phyloP scores from a whole-genome alignment of 2,797 vertebrate genomes.

The Myotis vivesi region DNA sequence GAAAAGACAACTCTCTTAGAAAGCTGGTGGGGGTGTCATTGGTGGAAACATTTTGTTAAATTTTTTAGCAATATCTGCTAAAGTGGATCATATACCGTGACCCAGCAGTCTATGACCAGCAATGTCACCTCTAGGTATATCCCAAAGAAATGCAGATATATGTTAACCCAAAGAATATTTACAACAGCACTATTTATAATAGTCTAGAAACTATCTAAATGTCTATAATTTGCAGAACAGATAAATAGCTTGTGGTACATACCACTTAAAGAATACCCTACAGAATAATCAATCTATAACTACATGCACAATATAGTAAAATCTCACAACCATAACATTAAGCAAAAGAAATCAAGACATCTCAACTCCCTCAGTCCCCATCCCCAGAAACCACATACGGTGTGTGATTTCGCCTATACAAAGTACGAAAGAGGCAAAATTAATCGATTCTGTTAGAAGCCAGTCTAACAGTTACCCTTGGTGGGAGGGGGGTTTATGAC shows the following conservation, averaged over 20 bases:
- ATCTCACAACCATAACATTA: background rate
- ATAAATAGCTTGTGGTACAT: background rate
- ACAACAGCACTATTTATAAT: background rate
- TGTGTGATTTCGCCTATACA: background rate
- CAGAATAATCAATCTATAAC: background rate
- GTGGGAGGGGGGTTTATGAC: background rate
- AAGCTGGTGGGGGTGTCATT: background rate
- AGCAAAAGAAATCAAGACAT: slow-evolving; percentile 9
- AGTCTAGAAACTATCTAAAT: slow-evolving; percentile 4
- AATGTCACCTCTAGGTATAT: background rate
- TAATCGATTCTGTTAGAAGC: background rate
- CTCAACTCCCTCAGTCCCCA: background rate
- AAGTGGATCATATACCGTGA: background rate
- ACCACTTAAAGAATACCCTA: background rate
- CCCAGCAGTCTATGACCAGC: background rate
- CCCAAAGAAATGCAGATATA: background rate
- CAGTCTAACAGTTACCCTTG: background rate
- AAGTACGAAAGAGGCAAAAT: background rate
- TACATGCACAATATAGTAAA: background rate
- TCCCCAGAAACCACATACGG: background rate
- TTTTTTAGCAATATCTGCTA: background rate
- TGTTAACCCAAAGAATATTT: background rate
- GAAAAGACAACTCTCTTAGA: background rate
- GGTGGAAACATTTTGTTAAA: background rate
- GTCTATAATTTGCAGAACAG: background rate